Conservation (phyloP, 2,113 vertebrate species). For the Anolis sagrei region DNA sequence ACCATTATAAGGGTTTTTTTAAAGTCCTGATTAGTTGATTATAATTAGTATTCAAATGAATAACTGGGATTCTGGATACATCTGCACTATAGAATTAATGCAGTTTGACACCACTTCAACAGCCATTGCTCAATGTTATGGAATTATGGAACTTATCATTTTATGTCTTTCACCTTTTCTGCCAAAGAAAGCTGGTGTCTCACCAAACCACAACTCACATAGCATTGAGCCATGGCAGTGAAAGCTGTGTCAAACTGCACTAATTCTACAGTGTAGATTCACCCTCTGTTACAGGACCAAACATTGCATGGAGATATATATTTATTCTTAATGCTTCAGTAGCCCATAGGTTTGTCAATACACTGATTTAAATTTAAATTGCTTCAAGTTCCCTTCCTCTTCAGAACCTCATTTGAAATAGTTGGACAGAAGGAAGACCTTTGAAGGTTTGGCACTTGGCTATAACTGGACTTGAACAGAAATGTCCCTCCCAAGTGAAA, state of each 20-base stretch:
- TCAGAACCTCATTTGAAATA: slow-evolving; percentile 4
- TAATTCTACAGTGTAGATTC: too few relatives aligned
- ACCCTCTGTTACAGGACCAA: slow-evolving; percentile 35
- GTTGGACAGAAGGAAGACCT: not conserved
- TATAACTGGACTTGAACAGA: not conserved
- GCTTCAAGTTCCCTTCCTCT: slow-evolving; percentile 33
- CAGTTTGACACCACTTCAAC: too few relatives aligned
- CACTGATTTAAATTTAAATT: slow-evolving; percentile 50
- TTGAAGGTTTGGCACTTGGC: not conserved
- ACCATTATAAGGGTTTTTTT: not conserved
- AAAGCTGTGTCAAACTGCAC: too few relatives aligned
- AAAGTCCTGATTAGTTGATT: slow-evolving; percentile 21
- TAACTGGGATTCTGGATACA: slow-evolving; percentile 34
- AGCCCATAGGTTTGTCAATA: slow-evolving; percentile 15
- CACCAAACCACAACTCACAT: too few relatives aligned
- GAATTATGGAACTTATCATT: too few relatives aligned
- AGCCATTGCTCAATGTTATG: too few relatives aligned
- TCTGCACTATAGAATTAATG: too few relatives aligned
- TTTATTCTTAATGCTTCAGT: slow-evolving; percentile 12
- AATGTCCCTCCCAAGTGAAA: not conserved
- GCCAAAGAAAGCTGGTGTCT: too few relatives aligned
- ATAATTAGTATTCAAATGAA: not conserved
- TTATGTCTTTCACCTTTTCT: too few relatives aligned
- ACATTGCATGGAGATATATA: slow-evolving; percentile 38
- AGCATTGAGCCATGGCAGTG: too few relatives aligned